Evolutionary conservation across 2,888 invertebrate species (phyloP), one percentile per base, ranked within the genome.

Genomic region (Temnothorax rugatulus): DNA sequence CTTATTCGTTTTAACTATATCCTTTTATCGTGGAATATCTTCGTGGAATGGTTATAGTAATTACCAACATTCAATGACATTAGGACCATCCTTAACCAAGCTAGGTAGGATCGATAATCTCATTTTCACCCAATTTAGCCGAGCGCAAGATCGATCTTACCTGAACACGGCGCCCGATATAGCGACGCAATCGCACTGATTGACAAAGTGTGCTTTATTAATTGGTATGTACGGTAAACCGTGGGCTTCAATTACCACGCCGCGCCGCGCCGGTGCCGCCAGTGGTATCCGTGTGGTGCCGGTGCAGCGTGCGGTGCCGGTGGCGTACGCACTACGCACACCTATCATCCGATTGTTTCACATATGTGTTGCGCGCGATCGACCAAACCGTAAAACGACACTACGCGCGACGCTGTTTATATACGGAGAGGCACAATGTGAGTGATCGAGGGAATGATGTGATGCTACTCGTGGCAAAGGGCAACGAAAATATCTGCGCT

Each of bases 181-280:
- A 86, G 82, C 84, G 68, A 75, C 75, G 83, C 83, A 73, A 81
- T 64, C 71, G 69, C 81, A 69, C 25, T 75, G 87, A 84, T 86
- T 82, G 79, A 38, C 66, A 21, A 71, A 74, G 64, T 50, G 68
- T 61, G 83, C 82, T 84, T 87, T 84, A 86, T 86, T 87, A 86
- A 90, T 86, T 82, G 86, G 82, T 76, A 84, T 71, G 82, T 84
- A 84, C 81, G 64, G 59, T 75, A 68, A 83, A 77, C 68, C 85
- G 81, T 82, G 54, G 68, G 74, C 79, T 87, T 87, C 82, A 76
- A 87, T 90, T 88, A 85, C 66, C 68, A 86, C 41, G 41, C 38
- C 38, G 29, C 29, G 29, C 7, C 34, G 34, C 77, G 38, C 29
- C 74, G 68, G 52, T 68, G 76, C 5, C 77, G 38, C 29, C 76